Base-by-base conservation (phyloP, 1,140 invertebrate species). In the Brachionus calyciflorus region DNA sequence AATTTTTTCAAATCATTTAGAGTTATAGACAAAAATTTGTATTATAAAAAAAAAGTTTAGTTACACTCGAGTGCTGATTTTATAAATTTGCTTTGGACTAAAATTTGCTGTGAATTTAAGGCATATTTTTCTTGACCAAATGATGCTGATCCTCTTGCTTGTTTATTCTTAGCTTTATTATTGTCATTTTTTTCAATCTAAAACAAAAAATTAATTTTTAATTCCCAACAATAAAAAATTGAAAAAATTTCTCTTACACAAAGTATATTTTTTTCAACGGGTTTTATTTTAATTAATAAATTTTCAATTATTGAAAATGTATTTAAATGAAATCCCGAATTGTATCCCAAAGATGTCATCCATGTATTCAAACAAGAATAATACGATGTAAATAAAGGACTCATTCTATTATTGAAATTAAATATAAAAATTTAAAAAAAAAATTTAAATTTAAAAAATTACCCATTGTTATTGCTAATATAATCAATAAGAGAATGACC, bases 221-320 rank as follows among this genome's bases (percentile, higher is more conserved):
- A 44, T 12, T 7, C 17, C 5, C 19, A 65, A 14, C 4, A 24
- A 10, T 0, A 41, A 21, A 0, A 44, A 40, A 30, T 24, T 17
- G 5, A 26, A 26, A 55, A 24, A 26, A 63, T n/a, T 1, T 12
- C n/a, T 28, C 10, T 44, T 24, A 65, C 60, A 17, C 19, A 44
- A 12, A 65, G 12, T 10, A 24, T 12, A 44, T 65, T 65, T 65
- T 46, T 65, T 44, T 65, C 60, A 44, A 44, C 24, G 1, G 60
- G 60, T 44, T 46, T 65, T 14, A 65, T 65, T 44, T 44, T 65
- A 24, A 44, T 65, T 24, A 65, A 41, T 19, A 65, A 44, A 65
- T 65, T 44, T 14, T 65, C 60, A 44, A 65, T 65, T 3, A 65
- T 21, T 44, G 60, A 4, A 14, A 44, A 65, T 14, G 40, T 44